A percentile compares a stretch with the other conserved stretches of the same genome.
phyloP scores from a whole-genome alignment of 2,113 vertebrate species.

The Scatophagus argus region DNA sequence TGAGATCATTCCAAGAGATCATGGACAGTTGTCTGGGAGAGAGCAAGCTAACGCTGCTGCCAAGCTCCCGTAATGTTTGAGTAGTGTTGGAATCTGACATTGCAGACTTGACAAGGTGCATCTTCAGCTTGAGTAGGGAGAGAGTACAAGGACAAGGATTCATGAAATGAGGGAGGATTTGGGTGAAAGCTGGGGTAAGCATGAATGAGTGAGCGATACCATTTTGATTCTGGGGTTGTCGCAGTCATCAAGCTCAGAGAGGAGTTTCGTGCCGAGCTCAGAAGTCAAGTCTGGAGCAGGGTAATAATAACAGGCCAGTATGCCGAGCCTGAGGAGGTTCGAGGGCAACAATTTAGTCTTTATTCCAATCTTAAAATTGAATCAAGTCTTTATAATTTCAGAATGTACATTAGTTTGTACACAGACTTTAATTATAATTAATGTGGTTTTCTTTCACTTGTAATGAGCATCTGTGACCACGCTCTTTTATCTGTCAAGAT shows the following conservation, averaged over 20 bases:
- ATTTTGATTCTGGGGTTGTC: conserved; percentile 29
- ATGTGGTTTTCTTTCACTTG: background rate
- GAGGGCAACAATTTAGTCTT: background rate
- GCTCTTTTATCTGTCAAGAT: background rate
- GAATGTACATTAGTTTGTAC: background rate
- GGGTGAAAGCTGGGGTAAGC: background rate
- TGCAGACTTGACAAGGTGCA: conserved; percentile 53
- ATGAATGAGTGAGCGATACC: conserved; percentile 54
- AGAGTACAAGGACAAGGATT: background rate
- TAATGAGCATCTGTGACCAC: background rate
- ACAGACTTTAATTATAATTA: background rate
- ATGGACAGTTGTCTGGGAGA: conserved; percentile 47
- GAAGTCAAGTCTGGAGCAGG: conserved; percentile 43
- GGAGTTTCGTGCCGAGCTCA: conserved; percentile 55
- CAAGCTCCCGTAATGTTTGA: conserved; percentile 50
- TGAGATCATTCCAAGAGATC: conserved; percentile 27
- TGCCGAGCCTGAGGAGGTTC: conserved; percentile 69
- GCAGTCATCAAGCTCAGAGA: conserved; percentile 64
- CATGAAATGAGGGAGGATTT: background rate
- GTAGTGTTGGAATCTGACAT: background rate
- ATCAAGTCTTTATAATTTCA: background rate
- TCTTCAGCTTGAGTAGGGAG: conserved; percentile 67
- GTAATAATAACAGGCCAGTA: conserved; percentile 71
- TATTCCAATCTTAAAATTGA: background rate
- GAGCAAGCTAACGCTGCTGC: conserved; percentile 38